A percentile compares a stretch with the other conserved stretches of the same genome.
These are phyloP conservation scores for Geotrypetes seraphini DNA, from an alignment of 2,797 vertebrate species.

Conservation along the genomic window DNA sequence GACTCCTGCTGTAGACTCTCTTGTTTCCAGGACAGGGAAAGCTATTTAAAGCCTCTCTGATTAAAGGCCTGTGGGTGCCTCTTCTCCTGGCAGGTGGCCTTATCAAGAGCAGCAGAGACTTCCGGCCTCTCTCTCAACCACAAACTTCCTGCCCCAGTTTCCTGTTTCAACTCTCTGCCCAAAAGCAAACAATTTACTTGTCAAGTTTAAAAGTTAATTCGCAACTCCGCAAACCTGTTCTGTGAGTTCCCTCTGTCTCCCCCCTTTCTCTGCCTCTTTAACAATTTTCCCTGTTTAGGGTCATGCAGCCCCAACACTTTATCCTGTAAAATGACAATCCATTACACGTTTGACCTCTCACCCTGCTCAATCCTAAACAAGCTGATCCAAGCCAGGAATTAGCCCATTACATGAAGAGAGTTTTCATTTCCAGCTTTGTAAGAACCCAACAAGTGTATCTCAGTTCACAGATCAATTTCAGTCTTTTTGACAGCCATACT, in stretches of 20 bases:
- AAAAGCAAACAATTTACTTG: no score
- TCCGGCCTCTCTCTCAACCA: slow-evolving; percentile 68
- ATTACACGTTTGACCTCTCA: no score
- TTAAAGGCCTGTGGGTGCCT: background rate
- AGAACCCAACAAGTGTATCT: background rate
- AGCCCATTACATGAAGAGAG: background rate
- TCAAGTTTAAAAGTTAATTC: background rate
- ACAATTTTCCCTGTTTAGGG: no score
- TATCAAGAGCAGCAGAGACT: slow-evolving; percentile 66
- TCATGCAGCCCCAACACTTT: no score
- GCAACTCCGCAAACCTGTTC: no score
- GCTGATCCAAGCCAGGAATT: no score
- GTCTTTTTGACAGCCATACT: background rate
- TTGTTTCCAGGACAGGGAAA: slow-evolving; percentile 9
- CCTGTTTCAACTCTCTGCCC: slow-evolving; percentile 15
- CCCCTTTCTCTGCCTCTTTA: no score
- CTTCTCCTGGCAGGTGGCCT: slow-evolving; percentile 61
- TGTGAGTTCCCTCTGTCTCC: background rate
- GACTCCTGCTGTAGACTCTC: background rate
- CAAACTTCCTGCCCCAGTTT: slow-evolving; percentile 68
- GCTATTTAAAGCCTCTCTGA: slow-evolving; percentile 30
- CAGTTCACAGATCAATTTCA: no score
- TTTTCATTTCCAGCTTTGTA: background rate
- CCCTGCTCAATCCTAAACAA: no score
- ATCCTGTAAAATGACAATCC: no score